Evolutionary conservation across 2,113 vertebrate genomes (phyloP).

Genomic region (Gymnogyps californianus): DNA sequence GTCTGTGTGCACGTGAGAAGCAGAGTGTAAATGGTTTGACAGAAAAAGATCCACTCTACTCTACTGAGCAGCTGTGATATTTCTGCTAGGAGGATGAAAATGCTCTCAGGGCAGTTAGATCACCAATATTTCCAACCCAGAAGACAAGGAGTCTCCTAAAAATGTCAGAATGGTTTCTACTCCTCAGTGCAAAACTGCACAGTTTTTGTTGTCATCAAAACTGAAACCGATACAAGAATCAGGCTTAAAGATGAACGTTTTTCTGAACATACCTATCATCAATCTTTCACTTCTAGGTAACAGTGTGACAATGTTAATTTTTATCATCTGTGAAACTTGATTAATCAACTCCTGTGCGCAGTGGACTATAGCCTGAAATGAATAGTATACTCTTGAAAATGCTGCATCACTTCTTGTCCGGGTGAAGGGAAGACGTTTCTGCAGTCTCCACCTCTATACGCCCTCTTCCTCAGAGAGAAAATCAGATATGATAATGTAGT

Average conservation of each 20-base stretch:
- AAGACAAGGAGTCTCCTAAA: not conserved
- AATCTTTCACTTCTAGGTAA: not conserved
- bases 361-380: not conserved
- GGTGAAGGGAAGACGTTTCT: not conserved
- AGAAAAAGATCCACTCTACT: not conserved
- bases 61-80: not conserved
- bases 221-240: not conserved
- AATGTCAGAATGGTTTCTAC: not conserved
- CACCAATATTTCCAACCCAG: not conserved
- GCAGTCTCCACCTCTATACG: not conserved
- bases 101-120: not conserved
- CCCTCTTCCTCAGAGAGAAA: not conserved
- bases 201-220: not conserved
- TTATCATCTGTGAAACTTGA: not conserved
- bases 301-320: not conserved
- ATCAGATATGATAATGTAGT: not conserved
- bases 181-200: not conserved
- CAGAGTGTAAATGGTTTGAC: not conserved
- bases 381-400: not conserved
- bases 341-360: not conserved
- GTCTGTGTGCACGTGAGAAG: not conserved
- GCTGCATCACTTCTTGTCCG: conserved; percentile 6
- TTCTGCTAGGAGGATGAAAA: not conserved
- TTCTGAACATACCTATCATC: not conserved
- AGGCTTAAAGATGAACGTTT: not conserved